A percentile compares a stretch with the other conserved stretches of the same genome.
Conservation (phyloP, 2,888 invertebrate genomes). For the Lysandra bellargus region DNA sequence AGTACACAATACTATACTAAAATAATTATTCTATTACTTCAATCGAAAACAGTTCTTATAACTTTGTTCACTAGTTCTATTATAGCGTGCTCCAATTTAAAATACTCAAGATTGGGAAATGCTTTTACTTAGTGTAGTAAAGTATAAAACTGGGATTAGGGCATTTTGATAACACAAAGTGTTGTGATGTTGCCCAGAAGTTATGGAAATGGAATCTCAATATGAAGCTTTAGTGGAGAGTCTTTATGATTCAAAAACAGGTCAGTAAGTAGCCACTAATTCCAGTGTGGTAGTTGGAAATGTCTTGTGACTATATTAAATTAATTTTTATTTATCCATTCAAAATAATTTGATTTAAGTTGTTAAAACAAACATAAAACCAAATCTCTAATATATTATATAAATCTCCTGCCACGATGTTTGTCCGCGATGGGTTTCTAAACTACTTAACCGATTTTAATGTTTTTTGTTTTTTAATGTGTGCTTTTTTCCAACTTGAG, state of each 20-base stretch:
- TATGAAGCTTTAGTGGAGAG: conserved; percentile 1
- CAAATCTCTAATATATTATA: no score
- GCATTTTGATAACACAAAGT: background rate
- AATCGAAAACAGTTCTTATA: background rate
- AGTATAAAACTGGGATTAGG: background rate
- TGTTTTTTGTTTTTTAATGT: no score
- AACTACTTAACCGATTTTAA: no score
- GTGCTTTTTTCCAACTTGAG: no score
- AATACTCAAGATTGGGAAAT: background rate
- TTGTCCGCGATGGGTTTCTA: no score
- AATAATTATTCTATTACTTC: background rate
- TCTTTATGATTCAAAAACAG: background rate
- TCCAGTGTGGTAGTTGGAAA: background rate
- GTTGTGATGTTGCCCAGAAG: conserved; percentile 5
- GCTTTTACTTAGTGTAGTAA: background rate
- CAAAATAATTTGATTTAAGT: no score
- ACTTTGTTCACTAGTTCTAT: background rate
- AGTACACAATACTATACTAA: background rate
- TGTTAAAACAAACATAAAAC: no score
- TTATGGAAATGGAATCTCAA: background rate
- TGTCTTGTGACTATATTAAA: no score
- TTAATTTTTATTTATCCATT: no score
- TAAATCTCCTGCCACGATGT: no score
- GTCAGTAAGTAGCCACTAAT: background rate
- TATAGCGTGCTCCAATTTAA: background rate